Conservation (phyloP, 1,140 invertebrate species). For the Teleopsis dalmanni region DNA sequence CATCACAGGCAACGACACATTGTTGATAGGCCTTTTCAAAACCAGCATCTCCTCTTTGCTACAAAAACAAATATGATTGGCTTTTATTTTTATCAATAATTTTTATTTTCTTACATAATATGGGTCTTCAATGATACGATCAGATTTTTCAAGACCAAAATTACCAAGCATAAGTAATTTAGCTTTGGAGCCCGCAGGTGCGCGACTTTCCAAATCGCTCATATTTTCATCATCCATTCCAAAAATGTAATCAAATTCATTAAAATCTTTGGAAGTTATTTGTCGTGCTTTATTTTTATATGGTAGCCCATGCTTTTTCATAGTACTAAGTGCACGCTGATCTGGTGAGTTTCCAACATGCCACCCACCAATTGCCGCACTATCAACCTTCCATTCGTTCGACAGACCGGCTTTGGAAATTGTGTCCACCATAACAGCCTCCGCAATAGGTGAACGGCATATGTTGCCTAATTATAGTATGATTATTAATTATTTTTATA, state of each 20-base stretch:
- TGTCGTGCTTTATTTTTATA: slow-evolving; percentile 71
- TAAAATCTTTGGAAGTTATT: slow-evolving; percentile 64
- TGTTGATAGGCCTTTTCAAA: slow-evolving; percentile 69
- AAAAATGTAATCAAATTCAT: slow-evolving; percentile 76
- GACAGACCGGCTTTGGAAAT: slow-evolving; percentile 54
- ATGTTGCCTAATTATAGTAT: slow-evolving; percentile 65
- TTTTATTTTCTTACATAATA: slow-evolving; percentile 64
- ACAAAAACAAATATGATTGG: slow-evolving; percentile 24
- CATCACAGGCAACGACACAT: slow-evolving; percentile 57
- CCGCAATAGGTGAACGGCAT: slow-evolving; percentile 90
- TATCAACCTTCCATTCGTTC: slow-evolving; percentile 75
- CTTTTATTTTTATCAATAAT: not conserved
- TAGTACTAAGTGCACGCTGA: slow-evolving; percentile 59
- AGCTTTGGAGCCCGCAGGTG: slow-evolving; percentile 57
- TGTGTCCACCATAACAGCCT: slow-evolving; percentile 75
- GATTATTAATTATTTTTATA: not conserved
- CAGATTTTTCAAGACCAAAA: slow-evolving; percentile 66
- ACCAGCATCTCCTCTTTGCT: slow-evolving; percentile 55
- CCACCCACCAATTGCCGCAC: slow-evolving; percentile 77
- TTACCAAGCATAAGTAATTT: slow-evolving; percentile 70
- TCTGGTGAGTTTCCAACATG: slow-evolving; percentile 79
- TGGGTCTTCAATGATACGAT: slow-evolving; percentile 76
- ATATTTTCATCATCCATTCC: slow-evolving; percentile 87
- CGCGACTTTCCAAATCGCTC: slow-evolving; percentile 53
- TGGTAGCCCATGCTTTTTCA: slow-evolving; percentile 63